A percentile compares a stretch with the other conserved stretches of the same genome.
Evolutionary conservation across 2,113 vertebrate species (phyloP).

Genomic region (Nymphicus hollandicus): DNA sequence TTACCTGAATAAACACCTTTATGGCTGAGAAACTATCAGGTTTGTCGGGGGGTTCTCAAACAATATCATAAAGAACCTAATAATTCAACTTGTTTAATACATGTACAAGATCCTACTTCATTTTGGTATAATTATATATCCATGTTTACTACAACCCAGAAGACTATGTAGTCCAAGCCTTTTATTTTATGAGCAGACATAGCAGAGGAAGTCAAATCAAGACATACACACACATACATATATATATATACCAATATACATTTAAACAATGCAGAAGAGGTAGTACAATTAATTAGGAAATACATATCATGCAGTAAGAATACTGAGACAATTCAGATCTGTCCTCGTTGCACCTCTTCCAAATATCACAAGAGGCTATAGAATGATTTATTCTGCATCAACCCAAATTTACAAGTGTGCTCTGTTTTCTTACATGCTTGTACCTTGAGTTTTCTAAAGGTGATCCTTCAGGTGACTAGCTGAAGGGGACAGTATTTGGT

Average conservation of each 20-base stretch:
- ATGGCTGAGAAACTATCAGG: background rate
- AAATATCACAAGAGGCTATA: background rate
- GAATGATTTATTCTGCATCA: background rate
- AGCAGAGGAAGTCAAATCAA: background rate
- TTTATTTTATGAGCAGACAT: background rate
- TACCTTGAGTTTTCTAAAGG: background rate
- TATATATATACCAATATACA: background rate
- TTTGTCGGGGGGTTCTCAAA: background rate
- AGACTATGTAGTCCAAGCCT: background rate
- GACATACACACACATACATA: background rate
- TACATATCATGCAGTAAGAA: background rate
- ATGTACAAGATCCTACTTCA: background rate
- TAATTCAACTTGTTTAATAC: background rate
- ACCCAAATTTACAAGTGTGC: background rate
- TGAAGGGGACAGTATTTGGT: background rate
- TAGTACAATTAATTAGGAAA: background rate
- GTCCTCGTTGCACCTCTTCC: background rate
- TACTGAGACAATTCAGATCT: background rate
- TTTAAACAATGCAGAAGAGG: slow-evolving; percentile 2
- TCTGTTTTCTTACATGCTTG: background rate
- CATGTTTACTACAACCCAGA: background rate
- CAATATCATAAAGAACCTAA: background rate
- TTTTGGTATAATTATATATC: background rate
- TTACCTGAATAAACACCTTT: background rate
- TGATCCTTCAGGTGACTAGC: background rate